Percentiles rank a stretch among this genome's conserved stretches.
Evolutionary conservation across 2,888 invertebrate species (phyloP).

Genomic region (Drosophila algonquin): DNA sequence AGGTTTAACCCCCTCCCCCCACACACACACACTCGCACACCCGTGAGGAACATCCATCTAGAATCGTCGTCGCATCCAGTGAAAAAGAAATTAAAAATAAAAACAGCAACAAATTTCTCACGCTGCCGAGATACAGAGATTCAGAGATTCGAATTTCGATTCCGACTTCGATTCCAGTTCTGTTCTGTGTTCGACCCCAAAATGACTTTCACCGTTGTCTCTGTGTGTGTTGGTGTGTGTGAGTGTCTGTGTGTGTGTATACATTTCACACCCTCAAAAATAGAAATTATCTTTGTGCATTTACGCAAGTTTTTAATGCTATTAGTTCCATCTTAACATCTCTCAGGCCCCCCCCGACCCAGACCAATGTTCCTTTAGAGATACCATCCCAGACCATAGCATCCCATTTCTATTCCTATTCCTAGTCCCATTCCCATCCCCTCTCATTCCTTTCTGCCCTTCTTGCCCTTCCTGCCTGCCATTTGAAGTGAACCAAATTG

Average conservation of each 20-base stretch:
- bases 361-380: conserved; percentile 19
- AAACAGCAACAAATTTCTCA: conserved; percentile 77
- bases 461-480: conserved; percentile 51
- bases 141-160: conserved; percentile 38
- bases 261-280: conserved; percentile 80
- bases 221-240: conserved; percentile 29
- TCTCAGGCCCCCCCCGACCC: conserved; percentile 46
- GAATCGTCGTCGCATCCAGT: conserved; percentile 67
- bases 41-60: conserved; percentile 37
- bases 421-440: not conserved
- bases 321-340: conserved; percentile 79
- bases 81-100: conserved; percentile 78
- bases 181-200: conserved; percentile 64
- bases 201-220: conserved; percentile 68
- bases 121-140: conserved; percentile 50
- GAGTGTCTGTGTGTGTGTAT: conserved; percentile 36
- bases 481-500: conserved; percentile 79
- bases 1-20: conserved; percentile 37
- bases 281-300: conserved; percentile 79
- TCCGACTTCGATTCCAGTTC: conserved; percentile 4
- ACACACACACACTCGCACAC: conserved; percentile 19
- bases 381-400: conserved; percentile 26
- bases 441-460: conserved; percentile 8
- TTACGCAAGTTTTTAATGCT: conserved; percentile 80
- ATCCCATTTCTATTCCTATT: not conserved